Base-by-base conservation (phyloP, 37 sponge, comb jelly and placozoan species). In the Axinella damicornis region DNA sequence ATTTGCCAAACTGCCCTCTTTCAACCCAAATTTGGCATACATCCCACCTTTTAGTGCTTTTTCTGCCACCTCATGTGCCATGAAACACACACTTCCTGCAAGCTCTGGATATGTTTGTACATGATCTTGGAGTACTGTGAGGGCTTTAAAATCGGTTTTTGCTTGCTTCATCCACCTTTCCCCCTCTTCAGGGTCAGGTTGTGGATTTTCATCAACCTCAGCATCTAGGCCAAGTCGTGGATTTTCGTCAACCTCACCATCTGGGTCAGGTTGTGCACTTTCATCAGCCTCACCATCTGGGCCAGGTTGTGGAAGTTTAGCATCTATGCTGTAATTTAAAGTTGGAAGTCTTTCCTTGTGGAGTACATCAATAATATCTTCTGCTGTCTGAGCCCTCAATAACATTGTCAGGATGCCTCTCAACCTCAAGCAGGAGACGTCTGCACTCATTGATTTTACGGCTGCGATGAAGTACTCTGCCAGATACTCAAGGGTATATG, bases 31-130 rank as follows among this genome's bases (percentile, higher is more conserved):
- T 4, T 61, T 67, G 32, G 53, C 31, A 33, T 58, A 52, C 35
- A 80, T 66, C 22, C 72, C 81, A 57, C 83, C 89, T 66, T 89
- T 89, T 27, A 90, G 71, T 21, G 81, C 80, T 35, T 90, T 90
- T 62, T 79, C 81, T 21, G 76, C 74, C 4, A 89, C 79, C 55
- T 89, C 73, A 78, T 83, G 84, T 22, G 84, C 68, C 65, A 83
- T 65, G 41, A 89, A 89, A 64, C 78, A 78, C 2, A 83, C 79
- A 62, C 38, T 31, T 46, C 46, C 46, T 46, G 46, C 4, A 9
- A 46, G 6, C 46, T 46, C 46, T 46, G 4, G 46, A 9, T 4
- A 12, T 4, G 46, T 46, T 12, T 4, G 9, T 46, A 9, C 9
- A 12, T 9, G 46, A 46, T 46, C 9, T 46, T 12, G 46, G 9